These are phyloP conservation scores for Drosophila orosa DNA, from an alignment of 1,140 invertebrate species.

Conservation along the genomic window DNA sequence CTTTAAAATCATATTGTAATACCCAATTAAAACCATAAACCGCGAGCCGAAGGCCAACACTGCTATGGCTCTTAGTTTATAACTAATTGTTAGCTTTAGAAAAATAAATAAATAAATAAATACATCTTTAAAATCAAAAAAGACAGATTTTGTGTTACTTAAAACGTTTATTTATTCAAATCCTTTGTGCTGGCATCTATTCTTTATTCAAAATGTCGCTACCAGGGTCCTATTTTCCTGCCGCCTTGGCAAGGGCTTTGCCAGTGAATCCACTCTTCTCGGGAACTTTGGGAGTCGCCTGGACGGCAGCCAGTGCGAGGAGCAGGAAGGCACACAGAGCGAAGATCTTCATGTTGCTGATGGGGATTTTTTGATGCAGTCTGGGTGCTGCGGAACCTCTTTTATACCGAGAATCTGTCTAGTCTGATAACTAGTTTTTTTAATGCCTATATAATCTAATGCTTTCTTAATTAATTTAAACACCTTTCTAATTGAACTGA, in stretches of 20 bases:
- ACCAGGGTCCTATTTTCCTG: background rate
- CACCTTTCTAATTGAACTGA: too few relatives aligned
- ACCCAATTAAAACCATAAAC: too few relatives aligned
- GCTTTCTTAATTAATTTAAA: too few relatives aligned
- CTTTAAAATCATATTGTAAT: background rate
- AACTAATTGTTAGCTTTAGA: too few relatives aligned
- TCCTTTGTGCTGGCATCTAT: background rate
- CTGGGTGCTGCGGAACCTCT: background rate
- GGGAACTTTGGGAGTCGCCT: conserved; percentile 1
- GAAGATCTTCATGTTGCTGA: conserved; percentile 12
- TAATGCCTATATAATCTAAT: too few relatives aligned
- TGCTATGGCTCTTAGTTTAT: too few relatives aligned
- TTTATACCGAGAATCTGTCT: conserved; percentile 1
- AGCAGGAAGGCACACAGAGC: background rate
- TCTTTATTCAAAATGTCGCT: background rate
- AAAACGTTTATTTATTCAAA: background rate
- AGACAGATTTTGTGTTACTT: background rate
- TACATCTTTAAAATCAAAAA: too few relatives aligned
- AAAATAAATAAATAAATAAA: too few relatives aligned
- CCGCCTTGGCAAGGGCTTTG: background rate
- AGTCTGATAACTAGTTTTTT: too few relatives aligned
- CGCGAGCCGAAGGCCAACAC: too few relatives aligned
- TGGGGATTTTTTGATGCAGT: background rate
- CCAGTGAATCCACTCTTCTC: background rate
- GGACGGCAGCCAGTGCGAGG: background rate